phyloP scores from a whole-genome alignment of 2,888 invertebrate species.

The Drosophila planitibia region DNA sequence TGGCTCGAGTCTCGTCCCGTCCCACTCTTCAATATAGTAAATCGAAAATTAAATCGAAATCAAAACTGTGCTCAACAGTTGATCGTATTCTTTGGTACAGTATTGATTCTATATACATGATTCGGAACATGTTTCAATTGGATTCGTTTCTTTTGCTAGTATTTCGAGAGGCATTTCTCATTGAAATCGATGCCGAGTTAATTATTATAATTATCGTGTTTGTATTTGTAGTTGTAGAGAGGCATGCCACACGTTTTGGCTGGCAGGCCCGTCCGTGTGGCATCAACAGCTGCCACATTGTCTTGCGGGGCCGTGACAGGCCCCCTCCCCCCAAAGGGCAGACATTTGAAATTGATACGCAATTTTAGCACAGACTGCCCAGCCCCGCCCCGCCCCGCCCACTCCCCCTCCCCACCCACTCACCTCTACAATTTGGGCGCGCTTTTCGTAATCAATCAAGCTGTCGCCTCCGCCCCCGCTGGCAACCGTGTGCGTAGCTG shows the following conservation, averaged over 20 bases:
- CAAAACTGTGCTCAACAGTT: neutral
- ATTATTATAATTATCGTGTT: neutral
- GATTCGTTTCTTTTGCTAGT: neutral
- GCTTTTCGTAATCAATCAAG: slow-evolving; percentile 83
- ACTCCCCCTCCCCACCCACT: slow-evolving; percentile 43
- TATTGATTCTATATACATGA: neutral
- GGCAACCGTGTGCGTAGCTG: slow-evolving; percentile 17
- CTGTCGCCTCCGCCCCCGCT: slow-evolving; percentile 10
- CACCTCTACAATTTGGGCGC: slow-evolving; percentile 85
- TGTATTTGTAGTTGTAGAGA: neutral
- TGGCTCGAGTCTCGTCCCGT: no score
- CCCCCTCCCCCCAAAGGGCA: slow-evolving; percentile 40
- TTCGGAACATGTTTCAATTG: neutral
- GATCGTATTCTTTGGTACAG: neutral
- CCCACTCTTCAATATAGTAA: no score
- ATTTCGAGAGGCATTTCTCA: neutral
- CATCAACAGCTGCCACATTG: slow-evolving; percentile 51
- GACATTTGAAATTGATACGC: slow-evolving; percentile 59
- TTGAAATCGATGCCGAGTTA: neutral
- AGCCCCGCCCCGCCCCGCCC: neutral
- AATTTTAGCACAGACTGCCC: slow-evolving; percentile 14
- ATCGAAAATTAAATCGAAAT: neutral
- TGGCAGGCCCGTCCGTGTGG: slow-evolving; percentile 25
- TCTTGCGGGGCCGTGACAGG: slow-evolving; percentile 30
- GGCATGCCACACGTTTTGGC: slow-evolving; percentile 9